These are phyloP conservation scores for Cremastobaeus sp. DNA, from an alignment of 2,888 invertebrate genomes.

Conservation along the genomic window DNA sequence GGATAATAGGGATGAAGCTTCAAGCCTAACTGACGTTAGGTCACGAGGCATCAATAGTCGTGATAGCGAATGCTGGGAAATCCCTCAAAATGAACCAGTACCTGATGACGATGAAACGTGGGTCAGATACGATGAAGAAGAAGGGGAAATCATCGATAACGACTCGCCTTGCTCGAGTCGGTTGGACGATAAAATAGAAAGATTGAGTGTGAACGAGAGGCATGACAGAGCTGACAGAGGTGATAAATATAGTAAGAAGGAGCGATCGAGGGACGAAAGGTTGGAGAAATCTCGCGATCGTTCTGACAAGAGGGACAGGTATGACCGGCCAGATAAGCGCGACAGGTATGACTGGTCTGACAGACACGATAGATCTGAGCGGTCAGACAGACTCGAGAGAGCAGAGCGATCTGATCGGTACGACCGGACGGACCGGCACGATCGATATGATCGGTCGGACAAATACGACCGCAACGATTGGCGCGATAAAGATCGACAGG, in stretches of 20 bases:
- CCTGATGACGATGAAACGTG: constrained; percentile 24
- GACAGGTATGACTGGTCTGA: constrained; percentile 18
- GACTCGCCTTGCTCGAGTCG: background rate
- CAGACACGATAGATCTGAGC: constrained; percentile 8
- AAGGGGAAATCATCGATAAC: constrained; percentile 40
- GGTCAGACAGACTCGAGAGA: constrained; percentile 15
- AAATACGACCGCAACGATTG: constrained; percentile 28
- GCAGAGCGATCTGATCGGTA: constrained; percentile 6
- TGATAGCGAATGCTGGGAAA: constrained; percentile 41
- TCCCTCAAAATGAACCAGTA: constrained; percentile 49
- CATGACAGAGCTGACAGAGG: constrained; percentile 5
- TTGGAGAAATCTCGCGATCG: constrained; percentile 29
- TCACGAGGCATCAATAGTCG: no score
- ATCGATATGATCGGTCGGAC: constrained; percentile 22
- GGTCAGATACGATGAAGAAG: constrained; percentile 34
- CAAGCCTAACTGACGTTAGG: background rate
- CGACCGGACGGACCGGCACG: constrained; percentile 15
- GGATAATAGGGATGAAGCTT: background rate
- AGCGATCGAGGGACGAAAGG: constrained; percentile 1
- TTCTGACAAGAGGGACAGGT: constrained; percentile 18
- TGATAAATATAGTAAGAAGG: constrained; percentile 22
- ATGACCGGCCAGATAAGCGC: constrained; percentile 15
- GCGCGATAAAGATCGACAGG: constrained; percentile 28
- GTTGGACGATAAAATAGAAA: background rate
- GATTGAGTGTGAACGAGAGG: background rate